Percentiles rank a stretch among this genome's conserved stretches.
phyloP scores from a whole-genome alignment of 92 coral and sea anemone genomes.

The Phenganax marumi region DNA sequence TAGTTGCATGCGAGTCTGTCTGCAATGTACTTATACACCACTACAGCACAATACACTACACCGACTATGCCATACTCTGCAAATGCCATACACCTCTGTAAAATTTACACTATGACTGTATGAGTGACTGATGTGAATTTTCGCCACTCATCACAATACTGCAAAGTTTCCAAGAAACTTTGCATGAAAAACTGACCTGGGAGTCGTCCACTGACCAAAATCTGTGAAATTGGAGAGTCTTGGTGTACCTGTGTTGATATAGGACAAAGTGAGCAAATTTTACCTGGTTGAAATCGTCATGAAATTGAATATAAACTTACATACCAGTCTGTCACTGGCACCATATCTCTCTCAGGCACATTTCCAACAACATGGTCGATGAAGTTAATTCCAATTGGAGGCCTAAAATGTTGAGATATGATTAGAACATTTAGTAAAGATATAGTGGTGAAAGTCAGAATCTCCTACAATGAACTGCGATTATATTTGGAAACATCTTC shows the following conservation, averaged over 20 bases:
- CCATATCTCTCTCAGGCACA: constrained; percentile 82
- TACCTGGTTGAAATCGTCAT: too few relatives aligned
- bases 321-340: constrained; percentile 80
- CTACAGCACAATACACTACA: too few relatives aligned
- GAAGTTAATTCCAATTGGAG: constrained; percentile 66
- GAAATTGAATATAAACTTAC: neutral
- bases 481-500: neutral
- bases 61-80: too few relatives aligned
- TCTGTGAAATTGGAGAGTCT: constrained; percentile 83
- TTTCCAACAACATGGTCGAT: constrained; percentile 98
- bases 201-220: constrained; percentile 98
- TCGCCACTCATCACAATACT: too few relatives aligned
- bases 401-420: constrained; percentile 51
- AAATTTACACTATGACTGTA: too few relatives aligned
- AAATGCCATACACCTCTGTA: neutral
- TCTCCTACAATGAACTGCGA: neutral
- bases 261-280: too few relatives aligned
- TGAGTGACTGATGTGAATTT: too few relatives aligned
- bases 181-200: constrained; percentile 55
- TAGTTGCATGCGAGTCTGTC: too few relatives aligned
- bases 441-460: neutral
- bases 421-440: neutral
- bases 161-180: too few relatives aligned
- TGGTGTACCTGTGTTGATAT: constrained; percentile 69
- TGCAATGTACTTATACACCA: too few relatives aligned